Percentiles rank a stretch among this genome's conserved stretches.
Conservation (phyloP, 2,797 vertebrate species). For the Pangasius sanitwongsei region DNA sequence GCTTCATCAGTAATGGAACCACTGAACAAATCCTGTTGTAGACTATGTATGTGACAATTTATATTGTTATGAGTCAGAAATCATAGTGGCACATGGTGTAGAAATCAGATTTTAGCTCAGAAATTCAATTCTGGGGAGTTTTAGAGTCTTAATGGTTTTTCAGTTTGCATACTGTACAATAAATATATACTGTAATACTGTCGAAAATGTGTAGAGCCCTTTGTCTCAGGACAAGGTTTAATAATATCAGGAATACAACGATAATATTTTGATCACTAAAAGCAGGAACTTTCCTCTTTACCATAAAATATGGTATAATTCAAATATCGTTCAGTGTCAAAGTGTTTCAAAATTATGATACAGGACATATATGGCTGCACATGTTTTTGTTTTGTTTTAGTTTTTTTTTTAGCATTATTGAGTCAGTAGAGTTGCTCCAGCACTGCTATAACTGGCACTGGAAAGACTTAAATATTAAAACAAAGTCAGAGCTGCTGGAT, state of each 20-base stretch:
- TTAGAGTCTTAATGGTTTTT: neutral
- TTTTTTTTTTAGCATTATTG: neutral
- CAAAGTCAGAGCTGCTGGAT: conserved; percentile 18
- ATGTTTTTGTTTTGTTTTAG: neutral
- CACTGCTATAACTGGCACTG: neutral
- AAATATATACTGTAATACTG: neutral
- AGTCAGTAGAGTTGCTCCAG: neutral
- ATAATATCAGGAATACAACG: neutral
- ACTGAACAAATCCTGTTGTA: neutral
- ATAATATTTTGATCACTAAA: neutral
- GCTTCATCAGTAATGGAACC: neutral
- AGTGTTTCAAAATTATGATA: neutral
- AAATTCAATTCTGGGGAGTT: neutral
- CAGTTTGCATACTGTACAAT: neutral
- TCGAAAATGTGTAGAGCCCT: neutral
- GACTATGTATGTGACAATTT: neutral
- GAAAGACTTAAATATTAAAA: neutral
- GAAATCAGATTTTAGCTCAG: neutral
- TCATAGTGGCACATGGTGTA: neutral
- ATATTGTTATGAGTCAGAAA: neutral
- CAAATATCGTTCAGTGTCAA: neutral
- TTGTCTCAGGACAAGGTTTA: neutral
- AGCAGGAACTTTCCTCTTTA: neutral
- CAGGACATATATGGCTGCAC: neutral
- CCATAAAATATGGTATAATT: neutral